phyloP scores from a whole-genome alignment of 2,888 invertebrate species.

The Julus scandinavius region DNA sequence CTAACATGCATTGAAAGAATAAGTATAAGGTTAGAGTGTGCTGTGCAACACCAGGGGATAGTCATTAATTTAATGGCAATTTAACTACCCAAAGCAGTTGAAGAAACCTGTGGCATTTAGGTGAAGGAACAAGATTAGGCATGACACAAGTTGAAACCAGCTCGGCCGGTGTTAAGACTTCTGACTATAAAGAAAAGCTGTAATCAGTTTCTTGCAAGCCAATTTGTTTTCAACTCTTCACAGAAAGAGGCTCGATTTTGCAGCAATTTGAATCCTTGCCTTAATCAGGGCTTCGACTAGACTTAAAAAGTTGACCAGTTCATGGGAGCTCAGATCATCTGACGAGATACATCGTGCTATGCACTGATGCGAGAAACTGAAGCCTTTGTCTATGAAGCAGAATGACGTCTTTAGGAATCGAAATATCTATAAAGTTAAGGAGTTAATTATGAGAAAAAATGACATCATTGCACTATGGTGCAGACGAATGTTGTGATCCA shows the following conservation, averaged over 20 bases:
- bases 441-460: not conserved
- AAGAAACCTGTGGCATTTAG: not conserved
- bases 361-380: not conserved
- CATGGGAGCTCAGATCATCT: not conserved
- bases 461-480: not conserved
- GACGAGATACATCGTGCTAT: not conserved
- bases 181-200: too few relatives aligned
- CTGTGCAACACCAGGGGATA: not conserved
- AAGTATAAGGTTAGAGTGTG: not conserved
- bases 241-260: not conserved
- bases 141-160: not conserved
- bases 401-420: not conserved
- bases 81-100: not conserved
- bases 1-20: not conserved
- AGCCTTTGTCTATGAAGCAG: not conserved
- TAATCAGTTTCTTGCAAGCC: too few relatives aligned
- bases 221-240: too few relatives aligned
- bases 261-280: not conserved
- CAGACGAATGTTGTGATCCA: not conserved
- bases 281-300: not conserved
- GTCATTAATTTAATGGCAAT: not conserved
- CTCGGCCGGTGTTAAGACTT: not conserved
- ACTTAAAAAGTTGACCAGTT: not conserved
- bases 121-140: not conserved
- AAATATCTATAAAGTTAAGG: constrained; percentile 3